Percentiles rank a stretch among this genome's conserved stretches.
These are phyloP conservation scores for Phaethornis superciliosus DNA, from an alignment of 2,113 vertebrate genomes.

Conservation along the genomic window DNA sequence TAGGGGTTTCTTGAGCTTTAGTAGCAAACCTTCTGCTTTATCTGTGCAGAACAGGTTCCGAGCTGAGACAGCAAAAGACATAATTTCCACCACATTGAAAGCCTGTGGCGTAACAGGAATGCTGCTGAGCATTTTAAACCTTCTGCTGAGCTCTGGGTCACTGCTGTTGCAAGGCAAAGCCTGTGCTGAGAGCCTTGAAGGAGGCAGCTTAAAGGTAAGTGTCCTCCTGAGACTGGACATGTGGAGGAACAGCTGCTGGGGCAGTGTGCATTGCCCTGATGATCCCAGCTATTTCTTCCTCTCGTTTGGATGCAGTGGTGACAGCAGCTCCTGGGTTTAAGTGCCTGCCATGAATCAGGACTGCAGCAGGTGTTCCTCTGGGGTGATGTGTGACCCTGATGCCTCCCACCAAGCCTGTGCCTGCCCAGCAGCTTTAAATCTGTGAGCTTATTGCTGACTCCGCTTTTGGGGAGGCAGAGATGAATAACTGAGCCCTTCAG, in stretches of 20 bases:
- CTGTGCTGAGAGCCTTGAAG: not conserved
- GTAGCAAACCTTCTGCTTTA: not conserved
- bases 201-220: not conserved
- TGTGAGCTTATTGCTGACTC: not conserved
- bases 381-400: not conserved
- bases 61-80: not conserved
- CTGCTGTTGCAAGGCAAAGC: not conserved
- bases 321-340: not conserved
- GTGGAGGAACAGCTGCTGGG: constrained; percentile 42
- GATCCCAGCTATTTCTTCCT: constrained; percentile 21
- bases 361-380: constrained; percentile 13
- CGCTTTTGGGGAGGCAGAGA: not conserved
- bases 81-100: not conserved
- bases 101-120: not conserved
- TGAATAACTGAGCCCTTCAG: not conserved
- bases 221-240: not conserved
- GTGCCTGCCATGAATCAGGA: constrained; percentile 9
- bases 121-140: not conserved
- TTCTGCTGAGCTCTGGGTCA: not conserved
- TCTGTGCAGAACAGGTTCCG: not conserved
- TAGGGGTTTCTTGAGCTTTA: not conserved
- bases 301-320: not conserved
- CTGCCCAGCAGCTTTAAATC: not conserved
- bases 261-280: not conserved
- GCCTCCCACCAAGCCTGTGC: not conserved